A percentile compares a stretch with the other conserved stretches of the same genome.
Conservation (phyloP, 2,113 vertebrate species). For the Muntiacus muntjak region DNA sequence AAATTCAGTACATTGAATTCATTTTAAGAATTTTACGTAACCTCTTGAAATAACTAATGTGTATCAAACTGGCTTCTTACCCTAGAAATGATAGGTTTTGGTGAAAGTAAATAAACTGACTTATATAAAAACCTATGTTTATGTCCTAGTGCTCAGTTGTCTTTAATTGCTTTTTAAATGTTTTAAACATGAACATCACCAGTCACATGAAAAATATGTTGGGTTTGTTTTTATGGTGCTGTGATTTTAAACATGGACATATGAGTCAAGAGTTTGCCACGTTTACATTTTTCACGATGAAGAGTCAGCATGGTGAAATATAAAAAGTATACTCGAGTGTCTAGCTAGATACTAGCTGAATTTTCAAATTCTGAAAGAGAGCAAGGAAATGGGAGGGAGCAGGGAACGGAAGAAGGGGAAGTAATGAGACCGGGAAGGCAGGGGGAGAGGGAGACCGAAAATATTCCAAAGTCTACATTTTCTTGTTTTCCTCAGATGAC, state of each 20-base stretch:
- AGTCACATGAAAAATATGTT: background rate
- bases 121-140: background rate
- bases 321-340: background rate
- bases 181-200: slow-evolving; percentile 13
- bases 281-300: background rate
- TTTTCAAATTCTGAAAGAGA: background rate
- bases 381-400: background rate
- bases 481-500: background rate
- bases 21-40: background rate
- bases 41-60: background rate
- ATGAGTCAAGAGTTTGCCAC: background rate
- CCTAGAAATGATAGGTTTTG: background rate
- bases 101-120: background rate
- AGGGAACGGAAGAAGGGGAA: background rate
- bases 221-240: background rate
- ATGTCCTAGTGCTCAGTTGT: background rate
- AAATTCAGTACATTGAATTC: background rate
- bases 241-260: background rate
- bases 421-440: too few species aligned
- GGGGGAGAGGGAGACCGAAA: background rate
- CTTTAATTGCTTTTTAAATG: background rate
- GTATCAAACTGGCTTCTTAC: background rate
- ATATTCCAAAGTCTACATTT: background rate
- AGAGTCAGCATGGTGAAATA: background rate
- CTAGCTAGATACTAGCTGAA: background rate